Conservation (phyloP, 2,888 invertebrate species). For the Spicauda simplicius region DNA sequence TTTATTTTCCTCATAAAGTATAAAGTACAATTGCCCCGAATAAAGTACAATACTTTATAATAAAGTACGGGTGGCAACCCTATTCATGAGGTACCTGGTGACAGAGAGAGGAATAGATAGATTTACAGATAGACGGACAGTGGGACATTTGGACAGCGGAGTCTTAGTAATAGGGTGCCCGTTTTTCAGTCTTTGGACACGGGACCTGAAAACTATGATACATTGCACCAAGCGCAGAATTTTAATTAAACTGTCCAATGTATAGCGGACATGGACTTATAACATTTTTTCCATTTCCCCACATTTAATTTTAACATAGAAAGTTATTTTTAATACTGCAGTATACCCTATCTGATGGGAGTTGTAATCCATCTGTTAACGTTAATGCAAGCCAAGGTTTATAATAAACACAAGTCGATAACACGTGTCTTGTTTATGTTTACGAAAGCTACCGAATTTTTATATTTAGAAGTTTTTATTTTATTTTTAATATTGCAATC, state of each 20-base stretch:
- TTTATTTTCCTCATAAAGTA: too few relatives aligned
- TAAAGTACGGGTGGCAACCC: too few relatives aligned
- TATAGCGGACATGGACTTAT: slow-evolving; percentile 19
- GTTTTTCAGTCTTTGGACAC: too few relatives aligned
- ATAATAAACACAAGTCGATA: slow-evolving; percentile 15
- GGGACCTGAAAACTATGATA: too few relatives aligned
- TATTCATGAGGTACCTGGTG: too few relatives aligned
- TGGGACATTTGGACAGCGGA: too few relatives aligned
- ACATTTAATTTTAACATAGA: slow-evolving; percentile 19
- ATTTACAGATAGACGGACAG: too few relatives aligned
- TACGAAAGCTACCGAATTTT: background rate
- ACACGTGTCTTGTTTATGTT: background rate
- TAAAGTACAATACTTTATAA: too few relatives aligned
- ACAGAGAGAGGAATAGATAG: too few relatives aligned
- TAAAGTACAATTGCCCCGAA: too few relatives aligned
- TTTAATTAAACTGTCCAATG: slow-evolving; percentile 57
- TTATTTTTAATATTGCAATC: background rate
- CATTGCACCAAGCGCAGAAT: slow-evolving; percentile 50
- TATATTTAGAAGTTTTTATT: background rate
- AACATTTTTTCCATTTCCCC: slow-evolving; percentile 16
- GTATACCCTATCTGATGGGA: slow-evolving; percentile 4
- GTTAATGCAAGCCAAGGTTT: slow-evolving; percentile 7
- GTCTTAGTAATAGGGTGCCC: too few relatives aligned
- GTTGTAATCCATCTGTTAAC: slow-evolving; percentile 7
- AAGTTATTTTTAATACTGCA: slow-evolving; percentile 12